Conservation (phyloP, 2,113 vertebrate species). For the Rhizomys pruinosus region DNA sequence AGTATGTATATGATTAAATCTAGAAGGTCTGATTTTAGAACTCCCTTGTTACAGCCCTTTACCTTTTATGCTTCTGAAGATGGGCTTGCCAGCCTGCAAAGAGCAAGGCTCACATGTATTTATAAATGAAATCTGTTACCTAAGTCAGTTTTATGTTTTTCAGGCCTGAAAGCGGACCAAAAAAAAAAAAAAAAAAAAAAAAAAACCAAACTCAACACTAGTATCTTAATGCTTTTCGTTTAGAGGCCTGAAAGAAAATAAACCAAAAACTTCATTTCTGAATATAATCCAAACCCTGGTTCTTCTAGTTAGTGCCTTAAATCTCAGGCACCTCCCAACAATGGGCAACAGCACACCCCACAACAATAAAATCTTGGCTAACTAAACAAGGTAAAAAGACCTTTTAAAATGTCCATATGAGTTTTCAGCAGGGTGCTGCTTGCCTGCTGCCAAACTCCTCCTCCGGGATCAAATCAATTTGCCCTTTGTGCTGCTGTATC, state of each 20-base stretch:
- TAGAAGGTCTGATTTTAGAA: conserved; percentile 72
- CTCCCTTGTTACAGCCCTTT: conserved; percentile 66
- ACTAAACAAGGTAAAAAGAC: conserved; percentile 38
- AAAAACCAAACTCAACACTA: conserved; percentile 47
- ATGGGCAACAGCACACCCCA: conserved; percentile 6
- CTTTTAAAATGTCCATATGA: conserved; percentile 35
- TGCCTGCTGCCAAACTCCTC: background rate
- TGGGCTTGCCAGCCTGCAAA: conserved; percentile 53
- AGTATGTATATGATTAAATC: conserved; percentile 75
- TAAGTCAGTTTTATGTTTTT: conserved; percentile 65
- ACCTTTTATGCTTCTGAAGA: conserved; percentile 68
- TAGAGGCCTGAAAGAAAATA: conserved; percentile 73
- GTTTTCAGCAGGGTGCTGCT: conserved; percentile 7
- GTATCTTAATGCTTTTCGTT: conserved; percentile 52
- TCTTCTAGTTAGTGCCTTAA: conserved; percentile 50
- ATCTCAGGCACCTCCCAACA: conserved; percentile 6
- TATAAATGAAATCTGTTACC: conserved; percentile 68
- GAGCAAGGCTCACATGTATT: conserved; percentile 54
- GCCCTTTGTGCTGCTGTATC: background rate
- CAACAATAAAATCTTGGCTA: conserved; percentile 32
- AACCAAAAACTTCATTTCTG: conserved; percentile 62
- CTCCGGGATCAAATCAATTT: background rate
- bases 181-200: conserved; percentile 21
- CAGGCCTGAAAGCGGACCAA: conserved; percentile 41
- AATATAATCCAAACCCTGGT: conserved; percentile 36